phyloP scores from a whole-genome alignment of 1,140 invertebrate genomes.

The Coenobita brevimanus region DNA sequence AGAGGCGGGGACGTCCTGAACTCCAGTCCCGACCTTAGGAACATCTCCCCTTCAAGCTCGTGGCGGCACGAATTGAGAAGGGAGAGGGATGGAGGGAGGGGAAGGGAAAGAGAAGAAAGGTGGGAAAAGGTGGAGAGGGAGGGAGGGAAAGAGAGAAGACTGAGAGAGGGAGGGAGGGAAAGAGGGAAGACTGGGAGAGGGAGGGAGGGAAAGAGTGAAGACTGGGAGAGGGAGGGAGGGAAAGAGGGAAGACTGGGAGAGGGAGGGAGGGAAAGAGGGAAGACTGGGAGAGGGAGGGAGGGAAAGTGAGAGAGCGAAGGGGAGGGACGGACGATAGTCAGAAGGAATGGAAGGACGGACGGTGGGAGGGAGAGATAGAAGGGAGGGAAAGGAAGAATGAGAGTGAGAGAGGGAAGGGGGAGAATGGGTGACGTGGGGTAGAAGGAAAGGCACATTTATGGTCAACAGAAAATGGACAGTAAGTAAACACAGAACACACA shows the following conservation, averaged over 20 bases:
- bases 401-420: slow-evolving; percentile 5
- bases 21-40: too few species aligned
- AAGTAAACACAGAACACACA: background rate
- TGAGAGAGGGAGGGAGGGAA: background rate
- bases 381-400: slow-evolving; percentile 4
- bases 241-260: slow-evolving; percentile 26
- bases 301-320: background rate
- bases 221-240: slow-evolving; percentile 34
- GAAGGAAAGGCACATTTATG: too few species aligned
- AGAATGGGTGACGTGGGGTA: background rate
- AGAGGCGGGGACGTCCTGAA: too few species aligned
- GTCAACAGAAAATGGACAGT: background rate
- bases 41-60: too few species aligned
- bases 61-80: too few species aligned
- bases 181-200: background rate
- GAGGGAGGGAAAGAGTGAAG: slow-evolving; percentile 22
- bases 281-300: slow-evolving; percentile 4
- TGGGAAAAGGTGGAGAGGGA: background rate
- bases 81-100: too few species aligned
- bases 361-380: background rate
- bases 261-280: slow-evolving; percentile 2
- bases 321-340: background rate
- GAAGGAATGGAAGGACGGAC: background rate
- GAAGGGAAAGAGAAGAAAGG: too few species aligned
- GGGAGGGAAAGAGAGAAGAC: background rate